phyloP scores from a whole-genome alignment of 2,888 invertebrate species.

The Lacanobia wlatinum region DNA sequence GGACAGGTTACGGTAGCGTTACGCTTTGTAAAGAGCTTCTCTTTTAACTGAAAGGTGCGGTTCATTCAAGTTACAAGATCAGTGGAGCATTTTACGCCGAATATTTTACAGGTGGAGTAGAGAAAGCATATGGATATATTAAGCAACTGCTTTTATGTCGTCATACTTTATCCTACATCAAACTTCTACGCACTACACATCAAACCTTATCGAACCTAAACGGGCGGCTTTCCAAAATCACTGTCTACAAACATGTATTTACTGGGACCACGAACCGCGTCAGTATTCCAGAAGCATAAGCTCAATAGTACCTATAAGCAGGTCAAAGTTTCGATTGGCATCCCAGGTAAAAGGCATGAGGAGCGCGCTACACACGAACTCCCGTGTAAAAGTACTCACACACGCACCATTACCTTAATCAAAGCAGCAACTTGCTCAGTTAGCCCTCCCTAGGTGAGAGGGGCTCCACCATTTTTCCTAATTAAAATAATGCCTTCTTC shows the following conservation, averaged over 20 bases:
- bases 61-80: conserved; percentile 36
- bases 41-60: conserved; percentile 42
- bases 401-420: conserved; percentile 70
- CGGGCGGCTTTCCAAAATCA: not conserved
- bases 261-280: not conserved
- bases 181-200: not conserved
- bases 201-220: not conserved
- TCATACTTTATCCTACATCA: not conserved
- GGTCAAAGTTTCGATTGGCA: conserved; percentile 49
- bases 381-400: conserved; percentile 57
- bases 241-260: not conserved
- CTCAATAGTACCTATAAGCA: not conserved
- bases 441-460: conserved; percentile 74
- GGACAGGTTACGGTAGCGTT: conserved; percentile 83
- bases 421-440: conserved; percentile 74
- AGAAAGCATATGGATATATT: no score
- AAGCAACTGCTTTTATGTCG: no score
- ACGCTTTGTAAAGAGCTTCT: conserved; percentile 54
- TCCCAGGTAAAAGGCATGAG: conserved; percentile 47
- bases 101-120: conserved; percentile 11
- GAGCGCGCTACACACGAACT: conserved; percentile 44
- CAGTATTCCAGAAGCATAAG: not conserved
- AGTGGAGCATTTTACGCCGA: not conserved
- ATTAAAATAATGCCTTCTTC: conserved; percentile 89
- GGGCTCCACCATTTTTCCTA: conserved; percentile 84